These are phyloP conservation scores for Podarcis cretensis DNA, from an alignment of 2,113 vertebrate species.

Conservation along the genomic window DNA sequence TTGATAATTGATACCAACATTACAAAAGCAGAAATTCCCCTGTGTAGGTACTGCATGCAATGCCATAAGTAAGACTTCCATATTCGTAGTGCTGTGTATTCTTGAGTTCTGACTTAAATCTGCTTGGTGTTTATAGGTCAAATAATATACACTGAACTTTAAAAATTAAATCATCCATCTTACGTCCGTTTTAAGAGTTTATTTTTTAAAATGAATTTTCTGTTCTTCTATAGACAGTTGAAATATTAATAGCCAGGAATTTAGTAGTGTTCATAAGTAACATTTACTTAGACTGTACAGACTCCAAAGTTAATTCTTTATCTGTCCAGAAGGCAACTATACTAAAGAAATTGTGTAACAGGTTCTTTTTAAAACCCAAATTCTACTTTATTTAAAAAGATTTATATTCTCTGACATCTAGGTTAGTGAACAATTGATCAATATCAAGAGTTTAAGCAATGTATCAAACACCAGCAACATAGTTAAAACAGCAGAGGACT, in stretches of 20 bases:
- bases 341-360: neutral
- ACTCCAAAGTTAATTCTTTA: neutral
- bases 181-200: neutral
- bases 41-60: neutral
- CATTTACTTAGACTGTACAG: neutral
- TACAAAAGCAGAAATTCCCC: constrained; percentile 18
- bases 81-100: neutral
- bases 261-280: neutral
- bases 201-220: neutral
- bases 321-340: neutral
- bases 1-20: constrained; percentile 32
- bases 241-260: neutral
- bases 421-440: neutral
- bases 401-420: neutral
- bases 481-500: neutral
- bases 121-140: neutral
- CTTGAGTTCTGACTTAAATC: neutral
- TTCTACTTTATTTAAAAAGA: neutral
- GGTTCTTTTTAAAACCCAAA: neutral
- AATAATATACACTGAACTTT: neutral
- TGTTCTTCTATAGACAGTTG: neutral
- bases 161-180: neutral
- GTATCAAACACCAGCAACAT: neutral
- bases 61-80: constrained; percentile 5
- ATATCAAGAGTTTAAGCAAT: neutral